Evolutionary conservation across 2,797 vertebrate species (phyloP).

Genomic region (Protosalanx chinensis): DNA sequence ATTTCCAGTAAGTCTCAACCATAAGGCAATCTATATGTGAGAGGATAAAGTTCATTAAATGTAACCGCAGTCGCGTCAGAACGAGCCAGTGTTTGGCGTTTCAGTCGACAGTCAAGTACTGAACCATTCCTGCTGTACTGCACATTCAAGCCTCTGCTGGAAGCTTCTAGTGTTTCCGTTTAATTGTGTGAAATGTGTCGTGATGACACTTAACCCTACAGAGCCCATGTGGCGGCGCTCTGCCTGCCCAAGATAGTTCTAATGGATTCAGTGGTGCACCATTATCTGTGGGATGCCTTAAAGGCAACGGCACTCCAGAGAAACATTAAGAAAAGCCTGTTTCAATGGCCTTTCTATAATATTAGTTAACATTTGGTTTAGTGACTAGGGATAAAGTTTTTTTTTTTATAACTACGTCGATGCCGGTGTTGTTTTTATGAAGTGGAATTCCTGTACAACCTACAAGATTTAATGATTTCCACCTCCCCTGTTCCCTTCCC

Average conservation of each 20-base stretch:
- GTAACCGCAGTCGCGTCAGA: background rate
- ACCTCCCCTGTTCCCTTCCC: too few species aligned
- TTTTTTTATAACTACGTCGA: background rate
- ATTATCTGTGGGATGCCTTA: background rate
- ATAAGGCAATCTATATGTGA: background rate
- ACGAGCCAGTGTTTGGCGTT: too few species aligned
- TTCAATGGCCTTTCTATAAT: background rate
- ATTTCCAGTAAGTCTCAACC: conserved; percentile 7
- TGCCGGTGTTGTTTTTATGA: background rate
- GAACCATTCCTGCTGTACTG: too few species aligned
- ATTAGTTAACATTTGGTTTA: background rate
- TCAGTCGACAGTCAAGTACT: too few species aligned
- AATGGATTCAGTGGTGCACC: background rate
- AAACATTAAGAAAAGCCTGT: background rate
- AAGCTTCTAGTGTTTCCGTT: background rate
- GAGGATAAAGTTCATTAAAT: background rate
- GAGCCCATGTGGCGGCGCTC: background rate
- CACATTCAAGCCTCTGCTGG: background rate
- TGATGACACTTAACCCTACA: background rate
- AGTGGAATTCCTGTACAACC: background rate
- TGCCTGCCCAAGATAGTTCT: background rate
- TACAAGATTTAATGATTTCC: too few species aligned
- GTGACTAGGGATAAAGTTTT: background rate
- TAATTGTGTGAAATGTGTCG: background rate
- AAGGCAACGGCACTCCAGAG: background rate